Evolutionary conservation across 1,140 invertebrate species (phyloP), one percentile per base, ranked within the genome.

Genomic region (Chrysomallon squamiferum): DNA sequence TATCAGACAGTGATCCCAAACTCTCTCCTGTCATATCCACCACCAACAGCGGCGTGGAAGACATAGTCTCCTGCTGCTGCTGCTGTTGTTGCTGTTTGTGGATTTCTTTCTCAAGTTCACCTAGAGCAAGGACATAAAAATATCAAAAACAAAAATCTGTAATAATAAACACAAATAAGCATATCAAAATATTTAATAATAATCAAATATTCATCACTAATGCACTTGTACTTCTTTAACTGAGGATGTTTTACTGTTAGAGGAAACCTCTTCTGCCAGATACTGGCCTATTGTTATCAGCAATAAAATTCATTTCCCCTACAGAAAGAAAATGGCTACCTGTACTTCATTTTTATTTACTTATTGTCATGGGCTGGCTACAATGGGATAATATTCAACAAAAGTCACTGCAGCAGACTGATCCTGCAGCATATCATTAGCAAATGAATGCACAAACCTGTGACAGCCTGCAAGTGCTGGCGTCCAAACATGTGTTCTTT

Each of bases 401-500:
- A n/a, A n/a, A n/a, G n/a, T n/a, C n/a, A n/a, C n/a, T n/a, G n/a
- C n/a, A n/a, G n/a, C n/a, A n/a, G n/a, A n/a, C n/a, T n/a, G n/a
- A n/a, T n/a, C n/a, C n/a, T n/a, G n/a, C n/a, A n/a, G n/a, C n/a
- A n/a, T n/a, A n/a, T n/a, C n/a, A n/a, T n/a, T n/a, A n/a, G n/a
- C n/a, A n/a, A n/a, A n/a, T n/a, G n/a, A n/a, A n/a, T n/a, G n/a
- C 3, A 30, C 66, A 74, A 50, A 78, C 75, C 76, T 58, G 77
- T 74, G 11, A 81, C 68, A 56, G 66, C 82, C 75, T 88, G 87
- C 58, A 88, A 80, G 76, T 89, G 88, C 63, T 88, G 86, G 65
- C 85, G 81, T 15, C 88, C 88, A 76, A 88, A 87, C 61, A 89
- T 80, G 79, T 89, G 88, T 76, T 89, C 88, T 57, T 86, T 84